Base-by-base conservation (phyloP, 2,797 vertebrate genomes). In the Sebastes hubbsi region DNA sequence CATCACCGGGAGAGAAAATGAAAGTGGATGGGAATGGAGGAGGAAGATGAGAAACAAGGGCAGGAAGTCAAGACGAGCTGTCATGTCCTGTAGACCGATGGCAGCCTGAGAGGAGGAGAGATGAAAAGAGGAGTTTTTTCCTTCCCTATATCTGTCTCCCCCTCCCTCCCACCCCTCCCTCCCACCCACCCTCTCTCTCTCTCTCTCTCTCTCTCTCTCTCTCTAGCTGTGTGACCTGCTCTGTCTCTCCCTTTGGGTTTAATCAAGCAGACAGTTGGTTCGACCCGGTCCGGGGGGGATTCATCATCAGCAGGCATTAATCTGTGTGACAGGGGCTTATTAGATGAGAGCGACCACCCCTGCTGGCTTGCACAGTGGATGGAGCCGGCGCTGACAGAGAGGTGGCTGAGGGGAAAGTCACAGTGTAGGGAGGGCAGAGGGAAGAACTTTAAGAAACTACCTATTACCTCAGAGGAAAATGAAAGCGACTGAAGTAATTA, bases 261-360 rank as follows among this genome's bases (percentile, higher is more conserved):
- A 92, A 90, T 93, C 90, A 90, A 86, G 81, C 82, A 63, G 87
- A 88, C 85, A 81, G 78, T 89, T 88, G 89, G 84, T 88, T 71
- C 9, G 58, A 88, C 78, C 91, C 70, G 27, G 79, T 83, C 70
- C 11, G 16, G 49, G 82, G 80, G 77, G 68, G 77, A 38, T 77
- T 86, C 64, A 78, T 89, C 85, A 81, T 84, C 87, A 82, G 81
- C 58, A 29, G 88, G 80, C 81, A 84, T 90, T 92, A 88, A 92
- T 90, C 88, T 88, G 81, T 84, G 81, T 93, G 89, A 94, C 90
- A 91, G 91, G 76, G 86, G 80, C 34, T 91, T 85, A 93, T 92
- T 90, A 84, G 87, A 89, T 81, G 86, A 87, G 88, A 77, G 82
- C 62, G 78, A 73, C 87, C 87, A 88, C 82, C 92, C 87, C 87